These are phyloP conservation scores for Anseranas semipalmata DNA, from an alignment of 2,113 vertebrate genomes.

Conservation along the genomic window DNA sequence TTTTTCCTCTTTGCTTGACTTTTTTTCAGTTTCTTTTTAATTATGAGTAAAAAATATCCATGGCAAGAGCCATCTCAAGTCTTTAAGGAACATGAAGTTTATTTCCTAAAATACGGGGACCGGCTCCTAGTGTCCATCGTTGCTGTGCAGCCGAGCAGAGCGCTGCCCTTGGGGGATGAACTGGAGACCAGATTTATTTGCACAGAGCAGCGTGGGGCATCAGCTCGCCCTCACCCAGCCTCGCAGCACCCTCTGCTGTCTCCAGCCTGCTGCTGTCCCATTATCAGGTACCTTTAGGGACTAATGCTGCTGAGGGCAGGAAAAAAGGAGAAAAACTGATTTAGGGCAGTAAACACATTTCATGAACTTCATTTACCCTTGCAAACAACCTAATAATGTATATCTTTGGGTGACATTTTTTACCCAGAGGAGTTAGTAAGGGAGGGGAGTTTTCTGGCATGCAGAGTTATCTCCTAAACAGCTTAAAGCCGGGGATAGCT, in stretches of 20 bases:
- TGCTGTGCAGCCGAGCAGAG: background rate
- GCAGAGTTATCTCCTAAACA: background rate
- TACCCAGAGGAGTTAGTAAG: background rate
- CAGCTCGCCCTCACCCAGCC: background rate
- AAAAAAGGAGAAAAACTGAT: background rate
- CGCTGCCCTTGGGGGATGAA: background rate
- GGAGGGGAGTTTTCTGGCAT: background rate
- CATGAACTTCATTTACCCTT: rapidly evolving
- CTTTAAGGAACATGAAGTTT: background rate
- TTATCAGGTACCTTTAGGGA: background rate
- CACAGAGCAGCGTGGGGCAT: background rate
- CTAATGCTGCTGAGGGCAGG: background rate
- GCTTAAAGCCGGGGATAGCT: background rate
- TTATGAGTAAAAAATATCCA: background rate
- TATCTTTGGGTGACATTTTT: background rate
- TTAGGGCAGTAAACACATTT: background rate
- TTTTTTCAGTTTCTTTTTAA: background rate
- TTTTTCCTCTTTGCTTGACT: background rate
- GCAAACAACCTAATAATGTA: rapidly evolving
- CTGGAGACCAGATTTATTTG: too few relatives aligned
- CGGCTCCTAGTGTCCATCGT: rapidly evolving
- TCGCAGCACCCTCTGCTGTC: background rate
- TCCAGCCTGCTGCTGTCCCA: background rate
- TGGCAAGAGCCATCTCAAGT: background rate
- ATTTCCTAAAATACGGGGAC: background rate